Base-by-base conservation (phyloP, 1,140 invertebrate genomes). In the Drosophila tani region DNA sequence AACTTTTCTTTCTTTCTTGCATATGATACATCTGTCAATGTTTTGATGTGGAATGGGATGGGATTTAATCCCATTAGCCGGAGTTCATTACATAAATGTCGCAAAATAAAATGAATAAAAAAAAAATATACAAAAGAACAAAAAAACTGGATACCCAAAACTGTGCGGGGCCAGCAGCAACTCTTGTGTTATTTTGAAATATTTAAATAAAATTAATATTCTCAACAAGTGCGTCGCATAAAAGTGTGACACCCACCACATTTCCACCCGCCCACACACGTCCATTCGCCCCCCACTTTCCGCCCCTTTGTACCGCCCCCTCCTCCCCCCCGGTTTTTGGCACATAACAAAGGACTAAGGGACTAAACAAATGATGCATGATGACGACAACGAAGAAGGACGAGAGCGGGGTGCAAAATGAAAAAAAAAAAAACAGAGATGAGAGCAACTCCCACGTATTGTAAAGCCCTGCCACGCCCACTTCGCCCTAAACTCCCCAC, bases 121-220 rank as follows among this genome's bases (percentile, higher is more conserved):
- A 67, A 32, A 21, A 58, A 49, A 68, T 24, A 21, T 29, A 64
- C 3, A 50, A 49, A 24, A 14, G 15, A 35, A 19, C 35, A 41
- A 15, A 32, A 12, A 41, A 15, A 32, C 12, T 2, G n/a, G 3
- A 15, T 11, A 15, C 35, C n/a, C 11, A 24, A 64, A 79, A 78
- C 29, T 19, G 43, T 64, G 41, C 53, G 51, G 60, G 49, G 45
- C 32, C 43, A 65, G 51, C 29, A 60, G 62, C 58, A 64, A 35
- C 53, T 80, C 29, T 40, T 58, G 77, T 81, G 64, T 70, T 66
- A 68, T 78, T 82, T 82, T 69, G 68, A 82, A 63, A 71, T 78
- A 87, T 87, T 82, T 86, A 87, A 87, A 81, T 77, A 81, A 86
- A 86, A 85, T 86, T 86, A 86, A 86, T 85, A 86, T 86, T 86